Evolutionary conservation across 2,888 invertebrate genomes (phyloP).

Genomic region (Orthosia gothica): DNA sequence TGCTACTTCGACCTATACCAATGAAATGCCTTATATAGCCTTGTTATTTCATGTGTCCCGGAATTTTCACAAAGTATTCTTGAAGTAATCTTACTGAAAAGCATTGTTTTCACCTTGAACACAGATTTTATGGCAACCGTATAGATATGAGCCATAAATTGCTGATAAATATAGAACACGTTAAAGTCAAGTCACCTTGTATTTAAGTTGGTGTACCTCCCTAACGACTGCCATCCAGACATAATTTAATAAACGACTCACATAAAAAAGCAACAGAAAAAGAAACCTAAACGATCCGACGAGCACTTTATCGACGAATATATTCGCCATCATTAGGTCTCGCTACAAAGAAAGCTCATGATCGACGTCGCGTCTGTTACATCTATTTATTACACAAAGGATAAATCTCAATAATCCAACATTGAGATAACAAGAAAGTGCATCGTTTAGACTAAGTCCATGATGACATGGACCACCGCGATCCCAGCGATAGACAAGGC

Average conservation of each 20-base stretch:
- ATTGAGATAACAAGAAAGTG: constrained; percentile 80
- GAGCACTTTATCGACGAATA: constrained; percentile 56
- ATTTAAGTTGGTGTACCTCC: constrained; percentile 27
- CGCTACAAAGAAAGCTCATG: constrained; percentile 40
- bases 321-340: constrained; percentile 45
- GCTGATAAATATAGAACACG: constrained; percentile 42
- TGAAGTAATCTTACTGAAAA: constrained; percentile 19
- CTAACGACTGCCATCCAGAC: constrained; percentile 58
- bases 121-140: constrained; percentile 38
- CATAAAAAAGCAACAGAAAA: constrained; percentile 61
- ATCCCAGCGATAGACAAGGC: constrained; percentile 74
- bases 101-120: constrained; percentile 45
- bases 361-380: constrained; percentile 42
- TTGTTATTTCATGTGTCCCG: background rate
- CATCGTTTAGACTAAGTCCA: constrained; percentile 77
- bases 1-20: background rate
- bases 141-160: constrained; percentile 54
- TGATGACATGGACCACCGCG: constrained; percentile 71
- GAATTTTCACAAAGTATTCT: constrained; percentile 15
- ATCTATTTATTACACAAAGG: constrained; percentile 65
- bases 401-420: constrained; percentile 75
- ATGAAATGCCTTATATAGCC: background rate
- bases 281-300: constrained; percentile 45
- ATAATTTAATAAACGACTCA: constrained; percentile 56
- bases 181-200: constrained; percentile 62